Conservation (phyloP, 1,140 invertebrate species). For the Akabosia matsudoensis region DNA sequence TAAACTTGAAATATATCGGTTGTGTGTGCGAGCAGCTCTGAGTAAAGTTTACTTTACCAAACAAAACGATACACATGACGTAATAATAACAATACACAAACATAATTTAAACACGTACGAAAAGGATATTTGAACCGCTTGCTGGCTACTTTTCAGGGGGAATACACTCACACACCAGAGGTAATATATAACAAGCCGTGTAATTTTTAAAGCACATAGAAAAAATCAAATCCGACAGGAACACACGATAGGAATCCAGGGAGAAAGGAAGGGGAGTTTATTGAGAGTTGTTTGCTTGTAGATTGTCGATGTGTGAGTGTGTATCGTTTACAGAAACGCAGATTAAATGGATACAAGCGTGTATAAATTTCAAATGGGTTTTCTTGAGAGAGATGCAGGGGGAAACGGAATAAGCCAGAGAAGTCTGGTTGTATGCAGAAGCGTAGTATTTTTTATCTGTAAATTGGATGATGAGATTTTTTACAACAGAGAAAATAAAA, state of each 20-base stretch:
- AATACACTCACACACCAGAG: too few species aligned
- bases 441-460: too few species aligned
- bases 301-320: background rate
- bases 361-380: background rate
- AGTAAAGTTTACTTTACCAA: background rate
- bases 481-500: background rate
- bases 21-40: too few species aligned
- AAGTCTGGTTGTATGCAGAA: too few species aligned
- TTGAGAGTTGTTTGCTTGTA: background rate
- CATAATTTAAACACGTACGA: background rate
- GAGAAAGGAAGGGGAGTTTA: constrained; percentile 1
- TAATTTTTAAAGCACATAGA: background rate
- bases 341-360: background rate
- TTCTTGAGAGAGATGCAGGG: background rate
- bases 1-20: background rate
- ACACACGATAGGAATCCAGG: background rate
- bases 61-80: background rate
- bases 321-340: background rate
- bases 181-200: background rate
- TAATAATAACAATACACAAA: background rate
- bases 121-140: too few species aligned
- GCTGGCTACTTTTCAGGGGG: too few species aligned
- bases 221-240: background rate
- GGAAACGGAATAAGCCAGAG: background rate
- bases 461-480: background rate